Evolutionary conservation across 64 coral and sea anemone genomes (phyloP), one percentile per base, ranked within the genome.

Genomic region (Porites lutea): DNA sequence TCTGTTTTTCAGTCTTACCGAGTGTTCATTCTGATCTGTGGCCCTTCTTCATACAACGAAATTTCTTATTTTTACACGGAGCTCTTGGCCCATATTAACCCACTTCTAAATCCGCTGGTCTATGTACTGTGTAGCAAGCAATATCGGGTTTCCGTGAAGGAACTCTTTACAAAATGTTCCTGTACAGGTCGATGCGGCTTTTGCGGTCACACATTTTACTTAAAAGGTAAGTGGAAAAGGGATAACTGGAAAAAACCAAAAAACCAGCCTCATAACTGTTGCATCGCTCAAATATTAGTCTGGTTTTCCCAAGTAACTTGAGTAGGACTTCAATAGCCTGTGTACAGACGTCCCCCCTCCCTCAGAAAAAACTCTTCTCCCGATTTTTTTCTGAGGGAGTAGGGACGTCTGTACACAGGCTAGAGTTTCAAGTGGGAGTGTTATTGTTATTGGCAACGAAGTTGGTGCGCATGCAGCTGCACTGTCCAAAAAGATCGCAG

Each of bases 11-110:
- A 96, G 95, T 87, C 79, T 19, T 89, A 93, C n/a, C 91, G 90
- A 45, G 83, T 88, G 53, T 58, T 72, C 7, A 81, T 96, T 13
- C 58, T 96, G 12, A 68, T 69, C 2, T 81, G 79, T 23, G 90
- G 95, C 2, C 79, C 69, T 37, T 89, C 90, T 5, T 62, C 58
- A 5, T 89, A 74, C 61, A 76, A 93, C 72, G 88, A 82, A 48
- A 79, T 82, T 43, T 85, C 87, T 15, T 92, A 96, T 52, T 96
- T 91, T 63, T 92, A 91, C 83, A 89, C 95, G 54, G 69, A 96
- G 62, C 87, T 96, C n/a, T 47, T 93, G 55, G 90, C 86, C 8
- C 77, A 93, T n/a, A 11, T 96, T 52, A 96, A 96, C n/a, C 91
- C 95, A 16, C 65, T 96, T 22, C 62, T 96, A n/a, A 96, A 92